Base-by-base conservation (phyloP, 2,888 invertebrate genomes). In the Sthenelais limicola region DNA sequence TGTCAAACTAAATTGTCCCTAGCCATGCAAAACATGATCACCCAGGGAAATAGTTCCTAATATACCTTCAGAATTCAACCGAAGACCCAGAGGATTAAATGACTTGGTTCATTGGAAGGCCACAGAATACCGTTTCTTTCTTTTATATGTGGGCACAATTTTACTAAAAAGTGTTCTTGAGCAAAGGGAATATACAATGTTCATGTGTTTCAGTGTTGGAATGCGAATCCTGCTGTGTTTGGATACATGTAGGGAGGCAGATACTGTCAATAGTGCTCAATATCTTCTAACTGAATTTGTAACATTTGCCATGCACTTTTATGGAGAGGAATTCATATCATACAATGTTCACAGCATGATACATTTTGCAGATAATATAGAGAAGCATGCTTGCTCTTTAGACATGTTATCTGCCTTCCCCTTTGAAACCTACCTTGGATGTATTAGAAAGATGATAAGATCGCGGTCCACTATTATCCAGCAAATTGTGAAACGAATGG, bases 31-130 rank as follows among this genome's bases (percentile, higher is more conserved):
- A 52, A 21, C 9, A 24, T 9, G 24, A 21, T 52, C 9, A 15
- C n/a, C 21, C 15, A 52, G 9, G 24, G 52, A 15, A 9, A 52
- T 52, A 9, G 24, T 9, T 9, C 52, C 9, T 9, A 18, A 52
- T 21, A 52, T 21, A n/a, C 52, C 52, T 18, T 15, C 52, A n/a
- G 52, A 52, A 21, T n/a, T 52, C 52, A 52, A 52, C 21, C 9
- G 52, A 52, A 52, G 24, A 24, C 52, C 52, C 9, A 9, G 52
- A 52, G 52, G 52, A 52, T 52, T 52, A 52, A 21, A 52, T 9
- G 52, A 52, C 7, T 21, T 52, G 9, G 24, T n/a, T 9, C 9
- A 18, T 12, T 52, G 52, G 52, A 52, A 52, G 15, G 52, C 52
- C 9, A 52, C 52, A 52, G 24, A 52, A 52, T 52, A n/a, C 21